phyloP scores from a whole-genome alignment of 2,113 vertebrate genomes.

The Raphicerus campestris region DNA sequence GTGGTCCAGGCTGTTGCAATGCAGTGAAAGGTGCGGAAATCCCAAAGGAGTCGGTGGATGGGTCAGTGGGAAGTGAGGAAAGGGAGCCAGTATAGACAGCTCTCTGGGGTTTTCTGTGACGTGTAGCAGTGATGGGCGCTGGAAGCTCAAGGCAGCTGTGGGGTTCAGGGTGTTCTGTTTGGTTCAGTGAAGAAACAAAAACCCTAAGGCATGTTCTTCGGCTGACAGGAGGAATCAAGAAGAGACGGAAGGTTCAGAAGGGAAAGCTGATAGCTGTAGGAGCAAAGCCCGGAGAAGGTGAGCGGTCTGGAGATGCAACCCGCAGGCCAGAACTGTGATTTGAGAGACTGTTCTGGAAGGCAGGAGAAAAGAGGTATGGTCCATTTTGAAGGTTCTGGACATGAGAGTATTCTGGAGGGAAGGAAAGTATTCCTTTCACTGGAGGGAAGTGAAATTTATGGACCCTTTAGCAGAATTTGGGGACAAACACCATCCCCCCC shows the following conservation, averaged over 20 bases:
- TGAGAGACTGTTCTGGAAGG: background rate
- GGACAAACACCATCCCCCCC: too few relatives aligned
- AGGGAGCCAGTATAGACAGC: background rate
- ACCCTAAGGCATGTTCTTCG: background rate
- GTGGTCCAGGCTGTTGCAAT: background rate
- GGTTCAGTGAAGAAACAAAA: background rate
- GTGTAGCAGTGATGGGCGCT: background rate
- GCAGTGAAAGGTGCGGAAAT: fast-evolving
- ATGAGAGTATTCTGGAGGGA: background rate
- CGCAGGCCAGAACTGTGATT: fast-evolving
- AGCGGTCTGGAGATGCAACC: background rate
- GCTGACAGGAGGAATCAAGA: background rate
- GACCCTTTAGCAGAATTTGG: background rate
- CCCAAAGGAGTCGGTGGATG: too few relatives aligned
- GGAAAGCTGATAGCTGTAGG: background rate
- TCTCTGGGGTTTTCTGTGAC: background rate
- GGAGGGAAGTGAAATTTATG: background rate
- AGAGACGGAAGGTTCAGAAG: background rate
- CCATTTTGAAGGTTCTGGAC: background rate
- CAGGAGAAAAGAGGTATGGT: background rate
- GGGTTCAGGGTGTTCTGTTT: too few relatives aligned
- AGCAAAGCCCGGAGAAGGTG: too few relatives aligned
- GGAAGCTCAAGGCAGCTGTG: background rate
- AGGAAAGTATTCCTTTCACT: background rate
- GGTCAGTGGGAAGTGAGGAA: too few relatives aligned